Conservation (phyloP, 2,888 invertebrate genomes). For the Fissipunctia ypsillon region DNA sequence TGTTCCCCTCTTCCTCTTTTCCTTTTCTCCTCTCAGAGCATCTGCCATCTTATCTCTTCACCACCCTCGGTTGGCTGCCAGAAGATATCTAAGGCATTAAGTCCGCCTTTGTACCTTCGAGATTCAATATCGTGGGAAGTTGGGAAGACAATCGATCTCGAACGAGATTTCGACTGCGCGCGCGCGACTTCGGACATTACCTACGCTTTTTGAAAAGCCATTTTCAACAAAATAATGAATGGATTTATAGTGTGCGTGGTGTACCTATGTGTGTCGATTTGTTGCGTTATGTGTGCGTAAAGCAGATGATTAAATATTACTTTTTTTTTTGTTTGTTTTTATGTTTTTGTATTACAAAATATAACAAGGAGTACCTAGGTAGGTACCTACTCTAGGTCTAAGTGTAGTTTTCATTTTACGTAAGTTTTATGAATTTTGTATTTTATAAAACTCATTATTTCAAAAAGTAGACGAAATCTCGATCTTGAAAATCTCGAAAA, state of each 20-base stretch:
- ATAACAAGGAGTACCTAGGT: too few species aligned
- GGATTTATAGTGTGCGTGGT: not conserved
- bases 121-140: not conserved
- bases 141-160: too few species aligned
- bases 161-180: not conserved
- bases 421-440: not conserved
- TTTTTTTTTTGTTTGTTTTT: not conserved
- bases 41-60: too few species aligned
- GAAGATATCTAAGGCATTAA: too few species aligned
- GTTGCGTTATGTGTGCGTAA: not conserved
- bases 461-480: not conserved
- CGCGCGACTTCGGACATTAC: not conserved
- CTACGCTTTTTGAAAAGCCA: not conserved
- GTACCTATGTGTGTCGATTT: not conserved
- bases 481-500: not conserved
- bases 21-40: too few species aligned
- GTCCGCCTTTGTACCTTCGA: too few species aligned
- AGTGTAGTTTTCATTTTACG: not conserved
- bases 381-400: too few species aligned
- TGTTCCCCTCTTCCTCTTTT: too few species aligned
- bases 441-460: not conserved
- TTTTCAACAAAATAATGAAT: not conserved
- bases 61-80: too few species aligned
- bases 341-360: not conserved
- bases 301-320: not conserved